Conservation (phyloP, 2,797 vertebrate genomes). For the Anabas testudineus region DNA sequence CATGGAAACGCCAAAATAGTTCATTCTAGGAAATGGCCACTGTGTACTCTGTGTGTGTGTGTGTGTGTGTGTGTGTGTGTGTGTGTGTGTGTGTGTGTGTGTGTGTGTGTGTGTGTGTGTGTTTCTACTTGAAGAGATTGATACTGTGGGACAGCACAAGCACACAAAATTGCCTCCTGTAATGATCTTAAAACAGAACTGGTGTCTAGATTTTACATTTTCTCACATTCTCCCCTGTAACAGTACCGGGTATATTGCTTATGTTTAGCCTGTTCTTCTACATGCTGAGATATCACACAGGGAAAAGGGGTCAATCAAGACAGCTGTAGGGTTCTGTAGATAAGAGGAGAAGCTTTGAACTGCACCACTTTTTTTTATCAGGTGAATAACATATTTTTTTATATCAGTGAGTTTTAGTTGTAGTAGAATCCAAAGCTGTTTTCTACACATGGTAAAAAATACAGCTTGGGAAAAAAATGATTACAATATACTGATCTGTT, state of each 20-base stretch:
- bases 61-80: background rate
- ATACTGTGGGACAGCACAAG: conserved; percentile 33
- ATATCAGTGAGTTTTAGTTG: conserved; percentile 25
- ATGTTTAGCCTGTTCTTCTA: conserved; percentile 76
- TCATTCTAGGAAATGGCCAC: conserved; percentile 64
- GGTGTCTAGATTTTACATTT: conserved; percentile 48
- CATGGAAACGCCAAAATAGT: conserved; percentile 63
- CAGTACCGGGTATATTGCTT: conserved; percentile 43
- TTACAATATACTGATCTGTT: conserved; percentile 65
- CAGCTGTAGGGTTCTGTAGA: conserved; percentile 64
- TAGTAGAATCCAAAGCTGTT: conserved; percentile 11
- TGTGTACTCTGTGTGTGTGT: conserved; percentile 13
- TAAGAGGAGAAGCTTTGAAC: conserved; percentile 21
- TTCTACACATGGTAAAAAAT: conserved; percentile 7
- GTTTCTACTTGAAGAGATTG: conserved; percentile 27
- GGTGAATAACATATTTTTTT: too few relatives aligned
- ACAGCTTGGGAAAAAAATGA: conserved; percentile 3
- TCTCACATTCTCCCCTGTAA: conserved; percentile 36
- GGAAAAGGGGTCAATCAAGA: conserved; percentile 68
- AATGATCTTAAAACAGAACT: conserved; percentile 45
- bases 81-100: conserved; percentile 1
- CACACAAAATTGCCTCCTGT: conserved; percentile 44
- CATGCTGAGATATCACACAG: conserved; percentile 63
- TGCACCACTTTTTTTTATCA: too few relatives aligned
- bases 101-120: conserved; percentile 3